phyloP scores from a whole-genome alignment of 2,797 vertebrate species.

The Cynodonichthys magdalenae region DNA sequence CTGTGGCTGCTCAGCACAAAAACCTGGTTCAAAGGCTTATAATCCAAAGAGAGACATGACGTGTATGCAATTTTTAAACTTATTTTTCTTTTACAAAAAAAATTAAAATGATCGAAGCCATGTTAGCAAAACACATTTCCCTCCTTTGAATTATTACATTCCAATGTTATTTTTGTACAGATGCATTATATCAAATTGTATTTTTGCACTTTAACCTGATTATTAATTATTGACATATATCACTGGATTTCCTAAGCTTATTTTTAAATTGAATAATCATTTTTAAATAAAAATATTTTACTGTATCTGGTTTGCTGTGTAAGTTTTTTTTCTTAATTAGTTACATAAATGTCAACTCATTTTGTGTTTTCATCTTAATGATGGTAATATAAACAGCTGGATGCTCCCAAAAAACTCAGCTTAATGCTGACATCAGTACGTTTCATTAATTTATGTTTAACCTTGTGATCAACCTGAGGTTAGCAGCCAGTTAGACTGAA shows the following conservation, averaged over 20 bases:
- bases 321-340: background rate
- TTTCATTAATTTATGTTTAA: too few species aligned
- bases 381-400: too few species aligned
- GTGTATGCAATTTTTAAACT: slow-evolving; percentile 35
- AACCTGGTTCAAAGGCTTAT: slow-evolving; percentile 31
- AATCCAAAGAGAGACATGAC: slow-evolving; percentile 61
- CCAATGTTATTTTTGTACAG: slow-evolving; percentile 87
- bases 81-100: slow-evolving; percentile 29
- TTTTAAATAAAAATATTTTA: slow-evolving; percentile 87
- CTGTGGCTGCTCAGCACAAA: slow-evolving; percentile 33
- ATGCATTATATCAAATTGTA: slow-evolving; percentile 87
- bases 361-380: too few species aligned
- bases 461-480: too few species aligned
- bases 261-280: slow-evolving; percentile 94
- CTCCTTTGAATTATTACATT: slow-evolving; percentile 78
- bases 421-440: too few species aligned
- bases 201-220: slow-evolving; percentile 99
- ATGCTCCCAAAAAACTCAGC: too few species aligned
- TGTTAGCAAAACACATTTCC: slow-evolving; percentile 47
- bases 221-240: slow-evolving; percentile 97
- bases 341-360: too few species aligned
- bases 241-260: slow-evolving; percentile 95
- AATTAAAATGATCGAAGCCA: slow-evolving; percentile 66
- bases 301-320: slow-evolving; percentile 14
- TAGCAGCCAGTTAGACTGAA: too few species aligned